Evolutionary conservation across 2,888 invertebrate species (phyloP).

Genomic region (Colostygia pectinataria): DNA sequence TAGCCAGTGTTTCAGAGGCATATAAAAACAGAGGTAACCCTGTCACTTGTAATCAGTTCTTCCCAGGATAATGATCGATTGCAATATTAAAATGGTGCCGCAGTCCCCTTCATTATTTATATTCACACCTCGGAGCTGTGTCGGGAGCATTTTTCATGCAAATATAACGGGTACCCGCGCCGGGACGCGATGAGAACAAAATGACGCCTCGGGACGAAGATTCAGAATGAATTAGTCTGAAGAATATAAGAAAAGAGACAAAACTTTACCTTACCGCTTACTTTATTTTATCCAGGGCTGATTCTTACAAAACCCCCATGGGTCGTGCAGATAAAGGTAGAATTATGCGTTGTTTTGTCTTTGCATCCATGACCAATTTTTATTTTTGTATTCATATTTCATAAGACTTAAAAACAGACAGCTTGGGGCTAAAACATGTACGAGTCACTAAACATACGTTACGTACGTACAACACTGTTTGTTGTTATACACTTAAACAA

Average conservation of each 20-base stretch:
- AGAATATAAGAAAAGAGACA: conserved; percentile 5
- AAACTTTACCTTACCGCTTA: conserved; percentile 10
- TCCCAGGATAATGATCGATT: conserved; percentile 57
- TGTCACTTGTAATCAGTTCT: conserved; percentile 37
- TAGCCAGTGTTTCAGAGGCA: too few relatives aligned
- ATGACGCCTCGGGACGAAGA: conserved; percentile 29
- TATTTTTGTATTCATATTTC: too few relatives aligned
- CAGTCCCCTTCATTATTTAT: conserved; percentile 65
- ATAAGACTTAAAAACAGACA: too few relatives aligned
- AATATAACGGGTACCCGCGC: conserved; percentile 50
- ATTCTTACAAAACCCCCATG: neutral
- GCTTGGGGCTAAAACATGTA: too few relatives aligned
- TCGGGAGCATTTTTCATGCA: conserved; percentile 66
- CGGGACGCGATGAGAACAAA: conserved; percentile 37
- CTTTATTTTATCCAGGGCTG: conserved; percentile 3
- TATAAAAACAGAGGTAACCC: neutral
- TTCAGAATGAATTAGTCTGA: conserved; percentile 29
- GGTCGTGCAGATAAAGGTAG: conserved; percentile 1
- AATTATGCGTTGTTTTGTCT: too few relatives aligned
- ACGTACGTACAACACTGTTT: too few relatives aligned
- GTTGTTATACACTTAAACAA: too few relatives aligned
- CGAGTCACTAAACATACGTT: too few relatives aligned
- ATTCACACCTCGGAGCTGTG: conserved; percentile 59
- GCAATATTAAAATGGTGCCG: conserved; percentile 59
- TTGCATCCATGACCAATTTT: too few relatives aligned